phyloP scores from a whole-genome alignment of 2,888 invertebrate genomes.

The Brachyptera risi region DNA sequence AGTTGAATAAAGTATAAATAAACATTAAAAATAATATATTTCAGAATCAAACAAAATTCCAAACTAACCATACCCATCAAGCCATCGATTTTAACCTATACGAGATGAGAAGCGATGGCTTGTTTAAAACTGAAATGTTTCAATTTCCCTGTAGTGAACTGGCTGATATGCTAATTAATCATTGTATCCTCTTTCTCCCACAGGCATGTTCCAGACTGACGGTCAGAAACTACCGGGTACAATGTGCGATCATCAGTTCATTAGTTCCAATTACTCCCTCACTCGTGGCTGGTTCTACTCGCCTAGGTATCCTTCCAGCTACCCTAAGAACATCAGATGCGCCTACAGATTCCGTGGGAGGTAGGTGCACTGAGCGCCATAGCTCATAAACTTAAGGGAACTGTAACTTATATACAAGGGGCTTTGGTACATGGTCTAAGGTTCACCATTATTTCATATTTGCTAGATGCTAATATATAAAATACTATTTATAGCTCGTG shows the following conservation, averaged over 20 bases:
- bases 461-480: neutral
- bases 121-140: too few species aligned
- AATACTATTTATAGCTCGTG: neutral
- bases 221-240: slow-evolving; percentile 72
- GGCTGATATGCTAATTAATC: too few species aligned
- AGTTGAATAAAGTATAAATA: too few species aligned
- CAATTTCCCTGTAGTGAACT: too few species aligned
- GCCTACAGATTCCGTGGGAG: slow-evolving; percentile 85
- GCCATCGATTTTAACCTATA: too few species aligned
- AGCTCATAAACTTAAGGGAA: neutral
- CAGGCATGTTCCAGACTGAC: slow-evolving; percentile 78
- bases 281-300: slow-evolving; percentile 81
- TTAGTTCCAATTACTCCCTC: slow-evolving; percentile 64
- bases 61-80: too few species aligned
- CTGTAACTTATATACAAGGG: neutral
- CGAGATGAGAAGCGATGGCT: too few species aligned
- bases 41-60: too few species aligned
- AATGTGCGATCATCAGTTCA: slow-evolving; percentile 82
- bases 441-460: neutral
- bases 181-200: neutral
- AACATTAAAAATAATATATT: too few species aligned
- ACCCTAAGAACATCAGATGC: slow-evolving; percentile 88
- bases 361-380: slow-evolving; percentile 52
- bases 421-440: neutral
- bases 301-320: slow-evolving; percentile 92